Evolutionary conservation across 1,140 invertebrate genomes (phyloP), one percentile per base, ranked within the genome.

Genomic region (Mercenaria mercenaria): DNA sequence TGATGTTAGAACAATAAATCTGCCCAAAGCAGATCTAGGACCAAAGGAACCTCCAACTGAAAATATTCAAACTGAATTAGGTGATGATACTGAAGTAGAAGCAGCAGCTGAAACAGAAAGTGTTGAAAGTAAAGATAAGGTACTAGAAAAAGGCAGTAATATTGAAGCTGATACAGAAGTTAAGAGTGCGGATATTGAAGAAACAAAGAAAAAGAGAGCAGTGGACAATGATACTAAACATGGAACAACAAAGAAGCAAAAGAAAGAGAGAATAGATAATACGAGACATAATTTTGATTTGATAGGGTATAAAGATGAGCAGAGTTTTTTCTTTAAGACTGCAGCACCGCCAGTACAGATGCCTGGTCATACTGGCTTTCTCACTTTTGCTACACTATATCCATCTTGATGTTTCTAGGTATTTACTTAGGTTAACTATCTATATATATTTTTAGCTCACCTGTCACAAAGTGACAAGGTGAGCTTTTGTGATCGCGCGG

Each of bases 321-420:
- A 91, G 20, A 91, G 47, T 56, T 93, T 92, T 64, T 91, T 77
- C 26, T 97, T 97, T 92, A 96, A 97, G 59, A 97, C 98, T 50
- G 97, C 97, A 0, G 95, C 97, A 10, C 97, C 98, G 90, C 97
- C 97, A 37, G 91, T 96, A 85, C 97, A 97, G 88, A 97, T 97
- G 94, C 97, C 98, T 18, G 99, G 99, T 0, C 99, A 99, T 96
- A 99, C 99, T 39, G 99, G 99, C 13, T 99, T 98, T 96, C 96
- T 99, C 50, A 99, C 99, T 34, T 98, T 99, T 95, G 98, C 98
- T 8, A 98, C 98, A 3, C 61, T 96, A 13, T 95, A 92, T 89
- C 88, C 92, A 80, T 89, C 76, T 85, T 88, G 43, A 88, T 89
- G n/a, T 29, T 64, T 1, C 3, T 64, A n/a, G 13, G 10, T 8